phyloP scores from a whole-genome alignment of 2,888 invertebrate species.

The Nasonia oneida region DNA sequence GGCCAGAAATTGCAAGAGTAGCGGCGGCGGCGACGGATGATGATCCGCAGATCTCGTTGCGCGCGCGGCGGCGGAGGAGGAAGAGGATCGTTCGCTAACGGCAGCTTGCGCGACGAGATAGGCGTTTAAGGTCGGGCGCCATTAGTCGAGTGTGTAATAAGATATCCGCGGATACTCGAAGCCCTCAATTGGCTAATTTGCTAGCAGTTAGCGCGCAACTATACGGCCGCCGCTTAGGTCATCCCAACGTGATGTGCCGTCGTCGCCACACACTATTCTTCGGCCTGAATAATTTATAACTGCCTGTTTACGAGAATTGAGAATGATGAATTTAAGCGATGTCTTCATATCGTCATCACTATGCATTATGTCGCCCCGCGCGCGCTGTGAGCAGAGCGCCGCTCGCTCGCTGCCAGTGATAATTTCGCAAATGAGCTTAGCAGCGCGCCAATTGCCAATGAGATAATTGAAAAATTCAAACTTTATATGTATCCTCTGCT shows the following conservation, averaged over 20 bases:
- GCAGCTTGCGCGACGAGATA: constrained; percentile 65
- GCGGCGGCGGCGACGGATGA: constrained; percentile 38
- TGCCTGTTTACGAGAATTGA: constrained; percentile 80
- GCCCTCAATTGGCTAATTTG: constrained; percentile 80
- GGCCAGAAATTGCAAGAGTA: constrained; percentile 43
- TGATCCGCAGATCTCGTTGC: constrained; percentile 33
- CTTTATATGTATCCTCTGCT: constrained; percentile 43
- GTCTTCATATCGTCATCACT: constrained; percentile 63
- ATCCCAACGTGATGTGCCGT: constrained; percentile 71
- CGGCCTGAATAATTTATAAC: constrained; percentile 80
- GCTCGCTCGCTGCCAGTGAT: constrained; percentile 41
- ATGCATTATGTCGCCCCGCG: constrained; percentile 50
- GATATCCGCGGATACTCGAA: constrained; percentile 80
- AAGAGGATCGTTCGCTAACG: constrained; percentile 49
- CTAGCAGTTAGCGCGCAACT: constrained; percentile 77
- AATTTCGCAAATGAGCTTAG: constrained; percentile 62
- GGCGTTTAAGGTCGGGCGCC: constrained; percentile 73
- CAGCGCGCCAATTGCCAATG: constrained; percentile 57
- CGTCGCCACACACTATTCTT: constrained; percentile 61
- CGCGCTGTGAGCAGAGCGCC: background rate
- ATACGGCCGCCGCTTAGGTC: constrained; percentile 77
- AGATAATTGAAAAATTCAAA: constrained; percentile 63
- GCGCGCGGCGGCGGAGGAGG: background rate
- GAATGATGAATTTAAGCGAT: constrained; percentile 78
- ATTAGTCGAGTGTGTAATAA: constrained; percentile 77